phyloP scores from a whole-genome alignment of 2,113 vertebrate species.

The Anas platyrhynchos region DNA sequence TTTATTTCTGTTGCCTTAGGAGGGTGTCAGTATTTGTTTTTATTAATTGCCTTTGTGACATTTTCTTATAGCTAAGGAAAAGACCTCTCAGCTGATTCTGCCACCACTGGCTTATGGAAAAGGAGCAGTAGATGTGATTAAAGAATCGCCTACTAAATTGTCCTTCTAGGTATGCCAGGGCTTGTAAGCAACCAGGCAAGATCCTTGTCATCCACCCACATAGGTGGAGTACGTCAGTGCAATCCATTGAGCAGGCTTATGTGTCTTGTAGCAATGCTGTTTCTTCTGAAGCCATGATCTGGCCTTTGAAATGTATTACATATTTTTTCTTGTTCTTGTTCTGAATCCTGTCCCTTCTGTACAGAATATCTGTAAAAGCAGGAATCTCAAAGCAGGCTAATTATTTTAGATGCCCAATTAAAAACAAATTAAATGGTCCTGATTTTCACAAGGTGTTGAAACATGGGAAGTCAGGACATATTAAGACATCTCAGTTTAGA shows the following conservation, averaged over 20 bases:
- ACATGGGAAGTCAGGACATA: background rate
- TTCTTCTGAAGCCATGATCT: background rate
- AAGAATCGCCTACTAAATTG: conserved; percentile 17
- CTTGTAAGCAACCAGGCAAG: background rate
- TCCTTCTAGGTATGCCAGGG: background rate
- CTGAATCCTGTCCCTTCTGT: background rate
- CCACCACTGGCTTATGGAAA: background rate
- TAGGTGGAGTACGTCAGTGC: background rate
- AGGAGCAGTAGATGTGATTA: background rate
- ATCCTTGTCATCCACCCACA: background rate
- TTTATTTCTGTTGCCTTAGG: background rate
- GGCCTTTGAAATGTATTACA: background rate
- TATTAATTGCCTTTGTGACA: background rate
- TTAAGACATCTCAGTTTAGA: background rate
- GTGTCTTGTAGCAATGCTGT: background rate
- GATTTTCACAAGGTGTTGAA: conserved; percentile 12
- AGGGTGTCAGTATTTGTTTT: background rate
- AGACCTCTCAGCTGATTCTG: conserved; percentile 17
- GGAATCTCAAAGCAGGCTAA: conserved; percentile 1
- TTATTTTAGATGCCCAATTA: background rate
- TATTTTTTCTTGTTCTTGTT: background rate
- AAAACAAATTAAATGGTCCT: background rate
- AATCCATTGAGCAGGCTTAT: background rate
- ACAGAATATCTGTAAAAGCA: background rate
- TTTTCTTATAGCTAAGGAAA: background rate